Evolutionary conservation across 2,797 vertebrate genomes (phyloP).

Genomic region (Megaceryle alcyon): DNA sequence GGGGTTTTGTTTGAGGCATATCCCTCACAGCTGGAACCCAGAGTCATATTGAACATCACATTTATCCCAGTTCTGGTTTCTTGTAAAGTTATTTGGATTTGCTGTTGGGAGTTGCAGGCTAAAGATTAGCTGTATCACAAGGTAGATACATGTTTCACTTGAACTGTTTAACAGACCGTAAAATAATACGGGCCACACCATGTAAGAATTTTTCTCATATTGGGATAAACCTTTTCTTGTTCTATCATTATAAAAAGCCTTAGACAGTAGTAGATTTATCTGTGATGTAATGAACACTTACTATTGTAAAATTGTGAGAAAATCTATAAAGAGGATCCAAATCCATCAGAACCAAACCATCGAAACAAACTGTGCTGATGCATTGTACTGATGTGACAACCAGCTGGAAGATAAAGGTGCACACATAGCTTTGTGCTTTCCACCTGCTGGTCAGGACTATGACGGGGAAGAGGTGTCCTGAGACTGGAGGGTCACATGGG

Average conservation of each 20-base stretch:
- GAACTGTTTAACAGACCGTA: neutral
- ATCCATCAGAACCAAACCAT: neutral
- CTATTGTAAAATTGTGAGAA: neutral
- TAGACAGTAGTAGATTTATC: neutral
- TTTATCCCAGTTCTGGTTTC: neutral
- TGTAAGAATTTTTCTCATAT: neutral
- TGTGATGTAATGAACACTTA: neutral
- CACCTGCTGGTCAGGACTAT: neutral
- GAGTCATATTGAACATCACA: neutral
- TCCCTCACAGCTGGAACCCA: neutral
- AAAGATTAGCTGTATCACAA: neutral
- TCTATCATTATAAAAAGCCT: neutral
- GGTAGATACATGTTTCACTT: neutral
- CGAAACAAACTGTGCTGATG: fast-evolving
- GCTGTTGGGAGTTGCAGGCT: neutral
- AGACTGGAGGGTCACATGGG: neutral
- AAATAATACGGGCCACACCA: neutral
- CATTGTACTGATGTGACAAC: neutral
- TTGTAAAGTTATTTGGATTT: neutral
- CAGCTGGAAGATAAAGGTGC: fast-evolving
- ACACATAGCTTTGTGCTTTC: neutral
- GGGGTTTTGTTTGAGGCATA: neutral
- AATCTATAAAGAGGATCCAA: neutral
- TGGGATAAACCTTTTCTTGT: neutral
- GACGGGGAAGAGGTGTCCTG: neutral